A percentile compares a stretch with the other conserved stretches of the same genome.
Evolutionary conservation across 2,888 invertebrate genomes (phyloP).

Genomic region (Diarsia dahlii): DNA sequence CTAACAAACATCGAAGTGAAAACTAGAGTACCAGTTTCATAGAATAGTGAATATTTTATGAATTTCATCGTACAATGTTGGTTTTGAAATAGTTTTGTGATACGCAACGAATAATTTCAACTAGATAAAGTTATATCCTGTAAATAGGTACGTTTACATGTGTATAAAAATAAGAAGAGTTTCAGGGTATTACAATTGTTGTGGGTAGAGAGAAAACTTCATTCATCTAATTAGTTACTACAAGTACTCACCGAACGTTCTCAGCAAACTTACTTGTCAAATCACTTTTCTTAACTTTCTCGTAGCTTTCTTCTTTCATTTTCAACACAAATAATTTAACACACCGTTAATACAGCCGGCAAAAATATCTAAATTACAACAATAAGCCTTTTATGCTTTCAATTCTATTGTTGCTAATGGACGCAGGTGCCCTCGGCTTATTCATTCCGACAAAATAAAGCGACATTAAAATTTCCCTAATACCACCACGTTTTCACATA

Average conservation of each 20-base stretch:
- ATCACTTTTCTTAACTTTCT: conserved; percentile 54
- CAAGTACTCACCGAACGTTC: conserved; percentile 66
- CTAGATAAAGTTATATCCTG: neutral
- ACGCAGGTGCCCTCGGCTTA: conserved; percentile 65
- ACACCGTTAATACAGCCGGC: conserved; percentile 49
- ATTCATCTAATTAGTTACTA: conserved; percentile 44
- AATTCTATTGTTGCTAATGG: conserved; percentile 75
- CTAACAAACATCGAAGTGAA: conserved; percentile 6
- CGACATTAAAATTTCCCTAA: conserved; percentile 61
- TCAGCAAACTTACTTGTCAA: conserved; percentile 57
- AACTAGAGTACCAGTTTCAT: neutral
- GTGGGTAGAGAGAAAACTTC: conserved; percentile 1
- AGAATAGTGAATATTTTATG: conserved; percentile 5
- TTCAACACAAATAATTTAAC: conserved; percentile 50
- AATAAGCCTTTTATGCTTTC: conserved; percentile 70
- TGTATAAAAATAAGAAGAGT: neutral
- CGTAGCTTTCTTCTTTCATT: conserved; percentile 39
- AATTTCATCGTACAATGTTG: neutral
- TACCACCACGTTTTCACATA: conserved; percentile 61
- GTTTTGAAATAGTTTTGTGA: neutral
- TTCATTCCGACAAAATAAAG: conserved; percentile 58
- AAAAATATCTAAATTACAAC: conserved; percentile 59
- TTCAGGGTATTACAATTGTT: neutral
- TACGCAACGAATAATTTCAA: neutral
- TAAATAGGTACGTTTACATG: neutral